phyloP scores from a whole-genome alignment of 2,797 vertebrate species.

The Fistularia commersonii region DNA sequence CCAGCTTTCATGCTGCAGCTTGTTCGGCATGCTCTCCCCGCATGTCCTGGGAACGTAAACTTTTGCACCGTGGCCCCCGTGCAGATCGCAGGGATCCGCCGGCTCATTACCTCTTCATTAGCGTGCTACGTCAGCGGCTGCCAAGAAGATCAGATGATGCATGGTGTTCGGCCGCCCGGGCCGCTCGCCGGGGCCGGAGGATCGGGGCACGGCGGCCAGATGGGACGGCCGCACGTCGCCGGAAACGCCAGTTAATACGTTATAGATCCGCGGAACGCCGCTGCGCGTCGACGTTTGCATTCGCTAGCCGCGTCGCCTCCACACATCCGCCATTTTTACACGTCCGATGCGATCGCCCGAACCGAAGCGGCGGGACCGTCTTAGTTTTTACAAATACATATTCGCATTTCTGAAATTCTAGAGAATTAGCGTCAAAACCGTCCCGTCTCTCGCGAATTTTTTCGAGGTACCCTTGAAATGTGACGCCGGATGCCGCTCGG shows the following conservation, averaged over 20 bases:
- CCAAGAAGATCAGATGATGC: constrained; percentile 63
- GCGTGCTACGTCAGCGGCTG: constrained; percentile 53
- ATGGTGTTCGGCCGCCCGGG: constrained; percentile 46
- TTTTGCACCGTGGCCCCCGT: constrained; percentile 77
- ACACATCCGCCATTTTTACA: too few relatives aligned
- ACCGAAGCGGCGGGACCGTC: constrained; percentile 31
- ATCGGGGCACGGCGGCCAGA: constrained; percentile 48
- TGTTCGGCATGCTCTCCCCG: constrained; percentile 71
- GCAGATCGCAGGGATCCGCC: constrained; percentile 67
- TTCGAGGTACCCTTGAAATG: constrained; percentile 73
- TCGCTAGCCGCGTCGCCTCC: too few relatives aligned
- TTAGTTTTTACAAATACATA: constrained; percentile 6
- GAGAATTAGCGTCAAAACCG: constrained; percentile 72
- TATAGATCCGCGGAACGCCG: too few relatives aligned
- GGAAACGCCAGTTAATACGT: constrained; percentile 27
- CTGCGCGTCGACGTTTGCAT: too few relatives aligned
- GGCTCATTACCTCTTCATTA: constrained; percentile 77
- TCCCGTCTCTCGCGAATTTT: constrained; percentile 65
- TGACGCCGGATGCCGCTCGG: constrained; percentile 57
- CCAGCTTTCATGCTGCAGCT: constrained; percentile 80
- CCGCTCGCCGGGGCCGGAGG: constrained; percentile 48
- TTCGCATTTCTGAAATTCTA: constrained; percentile 40
- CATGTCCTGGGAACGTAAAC: constrained; percentile 83
- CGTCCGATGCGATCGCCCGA: constrained; percentile 61
- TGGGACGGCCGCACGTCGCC: constrained; percentile 44